Percentiles rank a stretch among this genome's conserved stretches.
Conservation (phyloP, 1,140 invertebrate genomes). For the Cydia strobilella region DNA sequence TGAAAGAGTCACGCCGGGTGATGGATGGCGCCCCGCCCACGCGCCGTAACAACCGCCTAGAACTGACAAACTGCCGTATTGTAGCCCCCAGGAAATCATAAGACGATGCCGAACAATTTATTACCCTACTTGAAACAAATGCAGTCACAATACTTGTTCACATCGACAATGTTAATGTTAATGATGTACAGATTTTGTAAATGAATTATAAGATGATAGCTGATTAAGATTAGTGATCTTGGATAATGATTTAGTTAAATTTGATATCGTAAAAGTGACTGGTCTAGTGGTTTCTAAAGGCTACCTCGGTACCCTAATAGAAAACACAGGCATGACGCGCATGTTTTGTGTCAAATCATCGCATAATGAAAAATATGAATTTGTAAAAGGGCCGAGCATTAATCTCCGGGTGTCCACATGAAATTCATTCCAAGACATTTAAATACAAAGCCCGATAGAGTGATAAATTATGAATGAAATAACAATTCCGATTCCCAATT, state of each 20-base stretch:
- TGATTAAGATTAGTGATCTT: conserved; percentile 23
- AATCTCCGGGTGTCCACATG: conserved; percentile 57
- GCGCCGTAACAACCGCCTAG: conserved; percentile 62
- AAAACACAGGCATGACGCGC: conserved; percentile 58
- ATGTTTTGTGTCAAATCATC: conserved; percentile 67
- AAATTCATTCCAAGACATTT: conserved; percentile 64
- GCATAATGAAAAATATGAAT: conserved; percentile 66
- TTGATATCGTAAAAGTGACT: conserved; percentile 27
- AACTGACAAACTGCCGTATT: conserved; percentile 70
- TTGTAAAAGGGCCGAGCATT: conserved; percentile 51
- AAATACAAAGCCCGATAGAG: conserved; percentile 68
- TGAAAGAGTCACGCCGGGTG: conserved; percentile 78
- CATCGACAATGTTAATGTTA: conserved; percentile 25
- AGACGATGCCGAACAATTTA: conserved; percentile 59
- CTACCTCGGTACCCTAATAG: conserved; percentile 49
- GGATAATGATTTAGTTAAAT: conserved; percentile 5
- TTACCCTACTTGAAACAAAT: conserved; percentile 47
- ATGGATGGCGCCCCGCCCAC: conserved; percentile 75
- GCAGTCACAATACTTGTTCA: conserved; percentile 37
- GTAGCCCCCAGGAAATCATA: conserved; percentile 61
- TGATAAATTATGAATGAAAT: conserved; percentile 74
- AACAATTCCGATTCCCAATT: conserved; percentile 64
- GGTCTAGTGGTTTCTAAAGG: conserved; percentile 1
- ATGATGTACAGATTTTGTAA: not conserved
- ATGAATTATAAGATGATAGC: conserved; percentile 34